These are phyloP conservation scores for Troides aeacus DNA, from an alignment of 2,888 invertebrate species.

Conservation along the genomic window DNA sequence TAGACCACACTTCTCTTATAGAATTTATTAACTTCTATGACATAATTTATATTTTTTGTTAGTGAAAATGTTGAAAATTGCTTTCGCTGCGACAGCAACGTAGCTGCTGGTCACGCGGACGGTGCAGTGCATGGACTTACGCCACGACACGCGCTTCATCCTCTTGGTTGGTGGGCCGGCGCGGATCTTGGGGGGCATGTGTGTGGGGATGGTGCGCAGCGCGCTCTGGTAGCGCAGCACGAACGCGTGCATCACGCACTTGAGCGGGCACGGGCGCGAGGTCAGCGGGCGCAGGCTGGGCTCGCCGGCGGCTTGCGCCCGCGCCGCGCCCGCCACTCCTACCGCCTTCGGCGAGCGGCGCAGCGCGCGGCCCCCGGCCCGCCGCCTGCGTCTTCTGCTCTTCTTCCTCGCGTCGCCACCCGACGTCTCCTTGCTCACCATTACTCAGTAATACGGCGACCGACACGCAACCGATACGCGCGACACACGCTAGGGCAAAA, in stretches of 20 bases:
- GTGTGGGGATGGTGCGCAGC: conserved; percentile 62
- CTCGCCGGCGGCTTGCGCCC: conserved; percentile 21
- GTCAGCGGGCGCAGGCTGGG: conserved; percentile 25
- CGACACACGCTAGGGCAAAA: too few relatives aligned
- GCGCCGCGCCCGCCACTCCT: conserved; percentile 37
- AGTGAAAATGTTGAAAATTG: too few relatives aligned
- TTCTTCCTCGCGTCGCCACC: conserved; percentile 51
- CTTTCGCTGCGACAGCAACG: too few relatives aligned
- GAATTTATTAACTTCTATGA: too few relatives aligned
- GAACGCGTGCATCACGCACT: conserved; percentile 71
- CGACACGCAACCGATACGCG: too few relatives aligned
- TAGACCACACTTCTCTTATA: too few relatives aligned
- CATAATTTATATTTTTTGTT: too few relatives aligned
- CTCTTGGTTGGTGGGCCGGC: conserved; percentile 67
- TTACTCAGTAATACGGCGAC: conserved; percentile 33
- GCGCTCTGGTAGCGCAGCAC: conserved; percentile 66
- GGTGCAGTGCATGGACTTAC: conserved; percentile 51
- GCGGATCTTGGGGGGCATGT: conserved; percentile 63
- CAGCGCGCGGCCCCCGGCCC: conserved; percentile 57
- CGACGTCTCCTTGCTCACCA: conserved; percentile 57
- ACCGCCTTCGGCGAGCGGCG: conserved; percentile 32
- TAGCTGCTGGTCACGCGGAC: too few relatives aligned
- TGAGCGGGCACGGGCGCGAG: conserved; percentile 46
- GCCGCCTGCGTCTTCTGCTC: conserved; percentile 54
- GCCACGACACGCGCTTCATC: conserved; percentile 72